Percentiles rank a stretch among this genome's conserved stretches.
These are phyloP conservation scores for Rhadinocentrus ornatus DNA, from an alignment of 2,797 vertebrate species.

Conservation along the genomic window DNA sequence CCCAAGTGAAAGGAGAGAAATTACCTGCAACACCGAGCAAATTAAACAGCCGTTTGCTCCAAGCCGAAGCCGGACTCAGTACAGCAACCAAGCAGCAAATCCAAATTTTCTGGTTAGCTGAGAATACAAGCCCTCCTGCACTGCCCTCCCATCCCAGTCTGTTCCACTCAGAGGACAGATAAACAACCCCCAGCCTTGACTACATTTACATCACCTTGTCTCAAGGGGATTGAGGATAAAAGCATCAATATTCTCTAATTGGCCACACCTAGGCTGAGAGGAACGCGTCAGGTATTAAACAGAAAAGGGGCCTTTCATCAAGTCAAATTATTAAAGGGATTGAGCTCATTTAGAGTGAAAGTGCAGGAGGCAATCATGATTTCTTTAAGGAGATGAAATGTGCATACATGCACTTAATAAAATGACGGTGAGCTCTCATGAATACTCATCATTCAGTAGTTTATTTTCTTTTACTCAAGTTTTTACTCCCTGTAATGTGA, in stretches of 20 bases:
- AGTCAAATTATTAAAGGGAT: slow-evolving; percentile 37
- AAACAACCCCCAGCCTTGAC: slow-evolving; percentile 52
- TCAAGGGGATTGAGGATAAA: slow-evolving; percentile 56
- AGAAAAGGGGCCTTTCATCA: slow-evolving; percentile 48
- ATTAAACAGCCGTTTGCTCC: slow-evolving; percentile 77
- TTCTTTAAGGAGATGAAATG: too few species aligned
- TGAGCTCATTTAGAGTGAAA: slow-evolving; percentile 18
- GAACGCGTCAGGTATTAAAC: slow-evolving; percentile 51
- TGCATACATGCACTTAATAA: too few species aligned
- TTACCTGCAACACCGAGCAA: slow-evolving; percentile 76
- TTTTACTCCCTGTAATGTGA: background rate
- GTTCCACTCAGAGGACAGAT: slow-evolving; percentile 40
- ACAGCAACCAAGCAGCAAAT: slow-evolving; percentile 72
- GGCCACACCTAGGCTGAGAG: slow-evolving; percentile 59
- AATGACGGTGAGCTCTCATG: too few species aligned
- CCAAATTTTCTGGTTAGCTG: slow-evolving; percentile 60
- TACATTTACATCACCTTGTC: slow-evolving; percentile 54
- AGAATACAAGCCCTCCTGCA: slow-evolving; percentile 19
- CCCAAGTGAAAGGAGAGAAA: slow-evolving; percentile 65
- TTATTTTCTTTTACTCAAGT: background rate
- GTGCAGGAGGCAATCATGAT: too few species aligned
- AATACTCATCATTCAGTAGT: too few species aligned
- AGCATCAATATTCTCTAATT: slow-evolving; percentile 65
- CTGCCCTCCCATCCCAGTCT: slow-evolving; percentile 3
- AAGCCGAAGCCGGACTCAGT: slow-evolving; percentile 58